These are phyloP conservation scores for Acomys russatus DNA, from an alignment of 2,797 vertebrate species.

Conservation along the genomic window DNA sequence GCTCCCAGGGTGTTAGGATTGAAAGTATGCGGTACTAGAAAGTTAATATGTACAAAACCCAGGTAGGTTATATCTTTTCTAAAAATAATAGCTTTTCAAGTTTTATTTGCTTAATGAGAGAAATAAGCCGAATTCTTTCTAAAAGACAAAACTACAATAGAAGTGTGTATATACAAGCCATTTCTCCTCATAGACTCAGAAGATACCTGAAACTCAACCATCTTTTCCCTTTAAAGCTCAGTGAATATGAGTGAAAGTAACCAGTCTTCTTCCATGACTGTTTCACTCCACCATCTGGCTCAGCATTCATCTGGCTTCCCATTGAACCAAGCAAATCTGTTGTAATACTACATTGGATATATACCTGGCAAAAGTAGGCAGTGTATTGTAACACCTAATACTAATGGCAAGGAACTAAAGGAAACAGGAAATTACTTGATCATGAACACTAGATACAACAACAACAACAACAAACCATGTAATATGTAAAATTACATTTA, in stretches of 20 bases:
- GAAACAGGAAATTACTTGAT: background rate
- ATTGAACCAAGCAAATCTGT: conserved; percentile 8
- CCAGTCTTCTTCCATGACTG: background rate
- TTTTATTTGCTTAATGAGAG: conserved; percentile 52
- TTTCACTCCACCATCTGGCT: background rate
- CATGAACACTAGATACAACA: conserved; percentile 35
- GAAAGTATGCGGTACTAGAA: background rate
- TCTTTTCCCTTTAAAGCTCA: background rate
- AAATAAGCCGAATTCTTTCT: background rate
- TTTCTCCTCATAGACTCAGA: conserved; percentile 41
- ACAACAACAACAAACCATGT: background rate
- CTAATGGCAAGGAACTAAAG: conserved; percentile 4
- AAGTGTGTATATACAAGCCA: conserved; percentile 23
- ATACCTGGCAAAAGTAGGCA: conserved; percentile 13
- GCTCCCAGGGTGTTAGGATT: background rate
- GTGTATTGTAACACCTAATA: background rate
- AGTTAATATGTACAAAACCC: conserved; percentile 19
- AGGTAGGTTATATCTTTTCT: conserved; percentile 2
- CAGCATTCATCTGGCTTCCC: conserved; percentile 5
- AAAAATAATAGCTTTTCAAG: conserved; percentile 46
- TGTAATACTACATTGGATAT: conserved; percentile 4
- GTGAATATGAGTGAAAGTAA: background rate
- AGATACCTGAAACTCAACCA: conserved; percentile 40
- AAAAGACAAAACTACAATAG: conserved; percentile 46
- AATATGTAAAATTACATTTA: conserved; percentile 43